Evolutionary conservation across 2,888 invertebrate species (phyloP).

Genomic region (Thecocarcelia acutangulata): DNA sequence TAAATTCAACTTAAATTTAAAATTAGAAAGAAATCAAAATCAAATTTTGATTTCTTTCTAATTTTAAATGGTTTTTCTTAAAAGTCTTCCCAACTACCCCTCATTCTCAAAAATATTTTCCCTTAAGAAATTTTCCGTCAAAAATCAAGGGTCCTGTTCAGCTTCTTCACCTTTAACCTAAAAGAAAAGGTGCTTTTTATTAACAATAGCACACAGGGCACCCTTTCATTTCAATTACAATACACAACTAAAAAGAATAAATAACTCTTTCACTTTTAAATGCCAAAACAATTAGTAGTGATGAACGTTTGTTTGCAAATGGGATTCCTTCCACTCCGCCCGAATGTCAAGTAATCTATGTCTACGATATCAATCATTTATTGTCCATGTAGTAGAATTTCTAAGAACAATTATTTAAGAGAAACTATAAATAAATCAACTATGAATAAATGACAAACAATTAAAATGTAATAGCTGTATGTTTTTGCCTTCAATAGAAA

Average conservation of each 20-base stretch:
- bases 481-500: background rate
- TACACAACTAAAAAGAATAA: background rate
- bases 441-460: slow-evolving; percentile 34
- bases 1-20: too few relatives aligned
- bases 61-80: too few relatives aligned
- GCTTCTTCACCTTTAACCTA: too few relatives aligned
- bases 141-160: too few relatives aligned
- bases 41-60: too few relatives aligned
- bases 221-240: background rate
- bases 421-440: slow-evolving; percentile 27
- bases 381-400: background rate
- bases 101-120: too few relatives aligned
- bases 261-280: slow-evolving; percentile 5
- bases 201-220: background rate
- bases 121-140: too few relatives aligned
- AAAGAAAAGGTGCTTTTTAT: background rate
- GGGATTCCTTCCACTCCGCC: background rate
- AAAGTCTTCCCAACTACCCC: too few relatives aligned
- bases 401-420: slow-evolving; percentile 8
- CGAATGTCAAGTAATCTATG: background rate
- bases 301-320: background rate
- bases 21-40: too few relatives aligned
- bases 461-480: slow-evolving; percentile 10
- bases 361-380: background rate
- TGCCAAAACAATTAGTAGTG: slow-evolving; percentile 17